These are phyloP conservation scores for Geophilus truncorum DNA, from an alignment of 2,888 invertebrate genomes.

Conservation along the genomic window DNA sequence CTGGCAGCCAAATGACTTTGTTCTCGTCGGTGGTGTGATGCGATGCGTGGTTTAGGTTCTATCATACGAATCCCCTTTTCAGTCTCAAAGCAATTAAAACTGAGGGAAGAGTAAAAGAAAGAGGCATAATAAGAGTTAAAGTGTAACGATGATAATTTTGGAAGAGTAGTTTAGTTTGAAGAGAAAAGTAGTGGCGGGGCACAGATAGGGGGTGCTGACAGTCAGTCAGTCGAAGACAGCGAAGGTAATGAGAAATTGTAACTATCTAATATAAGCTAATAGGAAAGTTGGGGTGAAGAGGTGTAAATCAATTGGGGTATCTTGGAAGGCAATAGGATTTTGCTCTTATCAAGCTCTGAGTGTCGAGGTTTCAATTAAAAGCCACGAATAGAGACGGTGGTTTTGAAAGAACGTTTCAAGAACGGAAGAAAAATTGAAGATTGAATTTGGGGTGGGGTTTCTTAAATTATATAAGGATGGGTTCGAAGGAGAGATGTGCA, in stretches of 20 bases:
- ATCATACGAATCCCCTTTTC: background rate
- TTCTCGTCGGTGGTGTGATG: background rate
- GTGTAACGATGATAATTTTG: background rate
- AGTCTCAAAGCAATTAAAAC: background rate
- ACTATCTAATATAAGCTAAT: constrained; percentile 28
- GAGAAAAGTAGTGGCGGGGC: background rate
- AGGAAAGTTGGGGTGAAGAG: background rate
- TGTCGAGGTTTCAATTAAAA: background rate
- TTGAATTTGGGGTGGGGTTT: background rate
- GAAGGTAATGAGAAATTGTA: constrained; percentile 22
- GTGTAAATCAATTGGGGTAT: constrained; percentile 27
- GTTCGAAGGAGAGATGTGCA: background rate
- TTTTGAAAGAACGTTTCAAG: background rate
- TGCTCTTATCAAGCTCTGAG: background rate
- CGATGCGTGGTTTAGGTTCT: background rate
- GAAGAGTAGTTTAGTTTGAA: background rate
- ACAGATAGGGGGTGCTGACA: background rate
- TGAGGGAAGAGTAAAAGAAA: background rate
- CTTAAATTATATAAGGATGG: background rate
- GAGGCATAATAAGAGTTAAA: background rate
- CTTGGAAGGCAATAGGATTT: background rate
- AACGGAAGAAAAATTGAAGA: background rate
- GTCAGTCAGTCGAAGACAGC: background rate
- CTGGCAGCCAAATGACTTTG: background rate
- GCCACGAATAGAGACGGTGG: background rate